Base-by-base conservation (phyloP, 23 tunicate genomes). In the Styela plicata region DNA sequence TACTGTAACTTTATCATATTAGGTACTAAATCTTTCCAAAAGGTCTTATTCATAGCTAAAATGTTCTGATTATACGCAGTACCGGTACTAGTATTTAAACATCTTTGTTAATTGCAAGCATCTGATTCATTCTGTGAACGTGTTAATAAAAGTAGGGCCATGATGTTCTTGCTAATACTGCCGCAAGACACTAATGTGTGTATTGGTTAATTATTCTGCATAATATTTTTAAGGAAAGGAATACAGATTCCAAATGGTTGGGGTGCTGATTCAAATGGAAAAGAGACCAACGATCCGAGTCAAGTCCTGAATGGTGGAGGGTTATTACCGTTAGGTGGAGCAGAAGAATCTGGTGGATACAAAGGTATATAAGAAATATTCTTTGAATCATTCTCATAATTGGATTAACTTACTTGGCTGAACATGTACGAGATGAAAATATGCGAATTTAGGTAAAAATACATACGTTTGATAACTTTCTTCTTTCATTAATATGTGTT, bases 201-300 rank as follows among this genome's bases (percentile, higher is more conserved):
- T n/a, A n/a, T n/a, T n/a, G n/a, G n/a, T n/a, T n/a, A 19, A 61
- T 61, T 21, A 61, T 61, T 19, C 64, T 13, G 27, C 24, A 13
- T 18, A 68, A 68, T 23, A 16, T 24, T 3, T 37, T 52, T n/a
- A 7, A 93, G 98, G 62, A 93, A 93, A 82, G 92, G 86, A 29
- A 88, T 84, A 69, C 44, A 25, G 7, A 88, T 93, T 25, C 98
- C 98, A 2, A 67, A 74, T 35, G 99, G 94, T 16, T 94, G 99
- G 99, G 99, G 99, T 52, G 99, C 95, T 5, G 99, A 89, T 62
- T 65, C 66, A 27, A 53, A 91, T 68, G 99, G 99, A 20, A 80
- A 35, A 17, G 88, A 84, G 80, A 96, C 99, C 24, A 89, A 84
- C 53, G 86, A 82, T 61, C 97, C 99, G 3, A 35, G 71, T 33